Evolutionary conservation across 2,797 vertebrate genomes (phyloP), one percentile per base, ranked within the genome.

Genomic region (Coregonus suidteri): DNA sequence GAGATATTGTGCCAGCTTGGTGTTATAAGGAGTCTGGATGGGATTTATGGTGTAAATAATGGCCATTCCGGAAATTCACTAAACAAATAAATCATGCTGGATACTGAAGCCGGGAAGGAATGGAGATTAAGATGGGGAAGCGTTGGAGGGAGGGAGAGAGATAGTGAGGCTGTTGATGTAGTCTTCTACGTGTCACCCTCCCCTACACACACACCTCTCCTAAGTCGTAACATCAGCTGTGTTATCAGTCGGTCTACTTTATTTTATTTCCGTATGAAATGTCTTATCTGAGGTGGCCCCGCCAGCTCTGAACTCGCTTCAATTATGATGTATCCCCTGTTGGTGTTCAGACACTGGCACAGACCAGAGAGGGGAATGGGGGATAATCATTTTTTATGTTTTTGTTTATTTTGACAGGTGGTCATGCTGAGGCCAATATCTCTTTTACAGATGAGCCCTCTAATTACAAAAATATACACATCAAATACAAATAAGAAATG

Each of bases 21-120:
- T 71, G 31, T 25, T 74, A 15, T 20, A 47, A 69, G 66, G 71
- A 20, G 20, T 56, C 35, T 65, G 71, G 73, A 71, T 72, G 74
- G 73, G 74, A 78, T 79, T 79, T 81, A 65, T n/a, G 62, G 65
- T 67, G 34, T 74, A 83, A 77, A 74, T 81, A 83, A 82, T 83
- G 41, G 16, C 65, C 74, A 54, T 83, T 78, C 80, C 69, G 73
- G 35, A 59, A 77, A 75, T 73, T 76, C 71, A 68, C 85, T 82
- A 81, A 84, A 83, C 69, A 74, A 62, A 81, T 75, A 16, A 74
- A 78, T 81, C 37, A 66, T 73, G 56, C 18, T 73, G 71, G 37
- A 65, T 73, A 74, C 52, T 82, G 73, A 75, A 76, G 54, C 73
- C 64, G 35, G 6, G 54, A 65, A 31, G 35, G 59, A 76, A 51